Percentiles rank a stretch among this genome's conserved stretches.
Conservation (phyloP, 2,888 invertebrate genomes). For the Tachina lurida region DNA sequence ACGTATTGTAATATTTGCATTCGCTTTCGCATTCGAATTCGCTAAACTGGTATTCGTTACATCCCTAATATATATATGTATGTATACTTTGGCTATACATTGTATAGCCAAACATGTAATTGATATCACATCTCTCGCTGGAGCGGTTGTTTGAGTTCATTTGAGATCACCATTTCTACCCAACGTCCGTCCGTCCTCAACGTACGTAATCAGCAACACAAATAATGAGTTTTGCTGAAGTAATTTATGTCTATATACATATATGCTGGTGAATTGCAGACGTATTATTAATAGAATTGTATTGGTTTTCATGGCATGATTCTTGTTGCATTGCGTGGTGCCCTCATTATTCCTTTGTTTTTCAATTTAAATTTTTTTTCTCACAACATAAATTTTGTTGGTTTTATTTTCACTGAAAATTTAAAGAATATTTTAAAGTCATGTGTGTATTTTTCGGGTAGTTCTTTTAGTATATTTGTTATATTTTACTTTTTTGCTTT, state of each 20-base stretch:
- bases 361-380: constrained; percentile 35
- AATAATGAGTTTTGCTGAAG: constrained; percentile 37
- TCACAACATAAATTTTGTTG: constrained; percentile 18
- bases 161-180: constrained; percentile 8
- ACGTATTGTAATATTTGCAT: no score
- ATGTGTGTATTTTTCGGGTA: background rate
- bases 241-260: constrained; percentile 8
- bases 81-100: no score
- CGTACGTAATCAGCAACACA: constrained; percentile 34
- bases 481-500: background rate
- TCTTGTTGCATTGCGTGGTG: constrained; percentile 1
- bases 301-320: constrained; percentile 57
- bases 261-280: constrained; percentile 56
- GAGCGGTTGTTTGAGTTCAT: constrained; percentile 29
- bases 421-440: background rate
- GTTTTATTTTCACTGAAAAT: background rate
- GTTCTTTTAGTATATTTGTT: background rate
- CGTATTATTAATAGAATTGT: constrained; percentile 56
- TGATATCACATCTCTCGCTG: constrained; percentile 28
- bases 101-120: constrained; percentile 27
- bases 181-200: background rate
- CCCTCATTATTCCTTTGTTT: constrained; percentile 44
- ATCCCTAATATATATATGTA: no score
- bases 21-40: no score
- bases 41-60: no score